Percentiles rank a stretch among this genome's conserved stretches.
Evolutionary conservation across 2,888 invertebrate genomes (phyloP).

Genomic region (Yponomeuta malinellus): DNA sequence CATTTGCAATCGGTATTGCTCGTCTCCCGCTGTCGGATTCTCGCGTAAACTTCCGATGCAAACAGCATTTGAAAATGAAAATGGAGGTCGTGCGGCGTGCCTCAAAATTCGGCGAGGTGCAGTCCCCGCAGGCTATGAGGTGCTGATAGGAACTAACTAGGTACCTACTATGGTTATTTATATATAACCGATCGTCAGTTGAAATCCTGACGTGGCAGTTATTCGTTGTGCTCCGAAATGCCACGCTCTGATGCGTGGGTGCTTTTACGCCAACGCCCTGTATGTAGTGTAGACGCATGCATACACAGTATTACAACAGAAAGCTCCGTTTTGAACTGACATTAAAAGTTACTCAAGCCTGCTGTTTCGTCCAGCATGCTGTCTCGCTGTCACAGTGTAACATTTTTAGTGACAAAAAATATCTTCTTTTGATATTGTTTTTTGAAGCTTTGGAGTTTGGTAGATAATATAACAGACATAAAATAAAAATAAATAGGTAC

Average conservation of each 20-base stretch:
- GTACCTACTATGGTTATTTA: no score
- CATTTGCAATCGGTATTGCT: not conserved
- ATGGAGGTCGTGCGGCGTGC: not conserved
- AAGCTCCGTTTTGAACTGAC: no score
- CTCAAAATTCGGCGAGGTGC: not conserved
- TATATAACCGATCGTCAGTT: not conserved
- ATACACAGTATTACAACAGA: no score
- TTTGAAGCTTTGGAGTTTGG: no score
- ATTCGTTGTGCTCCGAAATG: not conserved
- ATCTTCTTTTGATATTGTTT: no score
- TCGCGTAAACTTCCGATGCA: not conserved
- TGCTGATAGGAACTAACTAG: not conserved
- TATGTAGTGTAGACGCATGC: not conserved
- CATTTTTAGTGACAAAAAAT: no score
- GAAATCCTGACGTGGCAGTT: not conserved
- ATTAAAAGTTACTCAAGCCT: no score
- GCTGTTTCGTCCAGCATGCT: no score
- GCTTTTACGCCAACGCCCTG: not conserved
- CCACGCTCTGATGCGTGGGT: not conserved
- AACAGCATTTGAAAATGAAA: not conserved
- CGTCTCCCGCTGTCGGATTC: not conserved
- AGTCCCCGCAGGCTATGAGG: not conserved
- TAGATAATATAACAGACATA: no score
- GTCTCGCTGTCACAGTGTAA: no score
- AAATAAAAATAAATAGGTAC: no score